Conservation (phyloP, 2,113 vertebrate genomes). For the Peromyscus polionotus region DNA sequence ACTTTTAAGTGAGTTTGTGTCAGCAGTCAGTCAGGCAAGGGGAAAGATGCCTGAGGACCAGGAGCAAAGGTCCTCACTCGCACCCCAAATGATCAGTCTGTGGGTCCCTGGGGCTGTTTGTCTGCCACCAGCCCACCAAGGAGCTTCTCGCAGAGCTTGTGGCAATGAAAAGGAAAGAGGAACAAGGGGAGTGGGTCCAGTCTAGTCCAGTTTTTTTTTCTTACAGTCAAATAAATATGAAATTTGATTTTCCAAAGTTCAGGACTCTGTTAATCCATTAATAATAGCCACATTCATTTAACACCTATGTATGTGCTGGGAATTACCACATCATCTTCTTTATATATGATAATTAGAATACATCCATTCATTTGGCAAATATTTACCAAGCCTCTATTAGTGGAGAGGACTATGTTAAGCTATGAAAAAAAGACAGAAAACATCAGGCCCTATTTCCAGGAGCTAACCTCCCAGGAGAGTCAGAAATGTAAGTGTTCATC, state of each 20-base stretch:
- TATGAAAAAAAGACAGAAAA: background rate
- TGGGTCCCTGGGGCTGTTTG: too few relatives aligned
- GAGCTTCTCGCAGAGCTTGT: background rate
- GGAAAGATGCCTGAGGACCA: background rate
- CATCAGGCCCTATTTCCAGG: background rate
- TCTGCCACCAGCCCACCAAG: background rate
- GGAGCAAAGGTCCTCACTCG: background rate
- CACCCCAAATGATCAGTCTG: too few relatives aligned
- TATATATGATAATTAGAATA: constrained; percentile 56
- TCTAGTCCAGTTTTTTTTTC: background rate
- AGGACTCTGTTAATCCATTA: constrained; percentile 33
- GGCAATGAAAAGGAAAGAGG: background rate
- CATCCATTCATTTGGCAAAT: constrained; percentile 51
- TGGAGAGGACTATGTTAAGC: background rate
- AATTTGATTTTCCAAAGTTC: background rate
- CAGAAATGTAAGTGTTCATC: background rate
- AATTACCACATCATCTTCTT: constrained; percentile 29
- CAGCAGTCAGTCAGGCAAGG: background rate
- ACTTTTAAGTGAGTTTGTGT: constrained; percentile 10
- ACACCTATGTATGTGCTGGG: background rate
- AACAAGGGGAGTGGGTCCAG: background rate
- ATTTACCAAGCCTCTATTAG: constrained; percentile 43
- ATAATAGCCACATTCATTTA: background rate
- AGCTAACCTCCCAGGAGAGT: background rate
- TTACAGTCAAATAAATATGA: constrained; percentile 36